Base-by-base conservation (phyloP, 92 coral and sea anemone genomes). In the Palythoa grandiflora region DNA sequence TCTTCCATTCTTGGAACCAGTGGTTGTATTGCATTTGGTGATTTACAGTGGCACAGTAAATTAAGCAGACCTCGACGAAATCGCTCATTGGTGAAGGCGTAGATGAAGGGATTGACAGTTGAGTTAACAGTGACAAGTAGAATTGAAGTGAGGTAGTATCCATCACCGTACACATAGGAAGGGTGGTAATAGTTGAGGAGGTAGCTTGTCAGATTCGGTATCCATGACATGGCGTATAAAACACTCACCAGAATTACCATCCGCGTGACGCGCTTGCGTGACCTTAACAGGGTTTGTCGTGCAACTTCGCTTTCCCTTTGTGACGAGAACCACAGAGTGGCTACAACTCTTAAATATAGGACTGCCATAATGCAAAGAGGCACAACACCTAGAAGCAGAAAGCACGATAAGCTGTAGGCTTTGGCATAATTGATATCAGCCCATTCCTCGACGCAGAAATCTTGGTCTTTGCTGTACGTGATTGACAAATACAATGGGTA, bases 41-140 rank as follows among this genome's bases (percentile, higher is more conserved):
- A 40, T 35, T 68, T 83, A 38, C 90, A 85, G 73, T 79, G 80
- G 66, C 88, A 87, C 19, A 90, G 4, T 54, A 93, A 60, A 15
- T 17, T 80, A 3, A 71, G 68, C 48, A 93, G 54, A 36, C 79
- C 88, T 4, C 89, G 52, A 21, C 92, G 85, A 54, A 93, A 93
- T 38, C 81, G 76, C 52, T 93, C 79, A 38, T 80, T 88, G 70
- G 86, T 90, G 51, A 93, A 93, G 1, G 88, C 92, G 83, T 93
- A 93, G 55, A 93, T 75, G 73, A 93, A 93, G 51, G 95, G 95
- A 51, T 93, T 93, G 68, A 88, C 90, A 10, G 95, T 83, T 44
- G 95, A 93, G 65, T 93, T 93, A 17, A 90, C 91, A 9, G 95
- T 88, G 53, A 90, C 93, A 61, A 93, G 76, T n/a, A 91, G 88